These are phyloP conservation scores for Oryzaephilus surinamensis DNA, from an alignment of 1,140 invertebrate species.

Conservation along the genomic window DNA sequence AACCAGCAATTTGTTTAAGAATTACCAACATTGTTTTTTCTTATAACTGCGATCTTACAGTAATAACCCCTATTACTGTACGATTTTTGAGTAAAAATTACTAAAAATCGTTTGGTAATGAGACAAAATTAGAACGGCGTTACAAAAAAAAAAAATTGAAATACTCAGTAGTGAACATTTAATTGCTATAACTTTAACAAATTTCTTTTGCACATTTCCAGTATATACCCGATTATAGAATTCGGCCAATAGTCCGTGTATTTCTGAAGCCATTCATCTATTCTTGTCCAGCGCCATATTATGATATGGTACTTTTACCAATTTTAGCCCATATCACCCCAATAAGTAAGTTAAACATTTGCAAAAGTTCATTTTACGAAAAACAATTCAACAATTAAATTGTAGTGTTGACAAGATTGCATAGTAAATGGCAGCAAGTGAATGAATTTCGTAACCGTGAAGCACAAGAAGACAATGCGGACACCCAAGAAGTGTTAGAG, in stretches of 20 bases:
- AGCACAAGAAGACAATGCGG: conserved; percentile 64
- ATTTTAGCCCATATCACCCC: conserved; percentile 65
- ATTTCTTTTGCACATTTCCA: too few relatives aligned
- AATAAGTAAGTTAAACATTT: conserved; percentile 48
- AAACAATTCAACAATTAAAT: conserved; percentile 13
- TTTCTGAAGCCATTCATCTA: conserved; percentile 79
- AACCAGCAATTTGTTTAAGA: too few relatives aligned
- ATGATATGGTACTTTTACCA: conserved; percentile 63
- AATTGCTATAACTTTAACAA: too few relatives aligned
- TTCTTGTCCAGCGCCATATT: conserved; percentile 69
- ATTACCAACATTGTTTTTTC: too few relatives aligned
- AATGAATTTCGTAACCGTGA: conserved; percentile 58
- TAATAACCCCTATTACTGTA: too few relatives aligned
- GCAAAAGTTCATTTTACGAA: too few relatives aligned
- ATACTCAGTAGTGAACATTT: too few relatives aligned
- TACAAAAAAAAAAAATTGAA: too few relatives aligned
- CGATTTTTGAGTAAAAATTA: too few relatives aligned
- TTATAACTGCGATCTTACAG: too few relatives aligned
- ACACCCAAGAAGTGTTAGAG: conserved; percentile 78
- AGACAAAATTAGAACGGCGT: too few relatives aligned
- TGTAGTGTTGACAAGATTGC: conserved; percentile 64
- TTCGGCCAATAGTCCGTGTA: conserved; percentile 69
- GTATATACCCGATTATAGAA: conserved; percentile 71
- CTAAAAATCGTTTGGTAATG: too few relatives aligned
- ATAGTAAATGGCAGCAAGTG: conserved; percentile 66